Evolutionary conservation across 2,113 vertebrate genomes (phyloP), one percentile per base, ranked within the genome.

Genomic region (Pithys albifrons): DNA sequence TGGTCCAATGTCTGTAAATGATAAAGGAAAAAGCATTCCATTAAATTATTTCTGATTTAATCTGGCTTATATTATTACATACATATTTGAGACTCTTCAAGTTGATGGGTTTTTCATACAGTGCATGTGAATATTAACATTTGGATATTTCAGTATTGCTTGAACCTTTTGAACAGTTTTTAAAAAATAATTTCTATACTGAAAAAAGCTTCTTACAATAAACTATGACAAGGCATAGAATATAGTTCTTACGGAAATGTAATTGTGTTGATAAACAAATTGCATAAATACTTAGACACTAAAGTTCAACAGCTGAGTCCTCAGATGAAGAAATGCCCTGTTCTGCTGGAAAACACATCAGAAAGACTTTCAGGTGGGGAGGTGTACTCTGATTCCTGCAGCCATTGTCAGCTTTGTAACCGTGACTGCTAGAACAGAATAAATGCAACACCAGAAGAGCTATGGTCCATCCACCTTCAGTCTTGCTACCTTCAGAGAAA

Each of bases 1-100:
- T 93, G 89, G 75, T 65, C 75, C 61, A 69, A 39, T 89, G 93
- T 96, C 95, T 96, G 83, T 84, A 92, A 94, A 85, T 49, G 61
- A 95, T 91, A 95, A 84, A 84, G 61, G 55, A 93, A 81, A 95
- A 95, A 71, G 35, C 37, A 43, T 88, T 96, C 75, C 67, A 48
- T 71, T 94, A 78, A 94, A 91, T 94, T 91, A 72, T 82, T 91
- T 78, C 61, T 87, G 35, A 66, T 72, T 85, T 95, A 82, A 78
- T 95, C 89, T 96, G 94, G 80, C 6, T 82, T 89, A 22, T 89
- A 77, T 91, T 93, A 82, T 71, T 91, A 89, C 27, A 39, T 52
- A 41, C 6, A 4, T 67, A 27, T 49, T 89, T 80, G 64, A 85
- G 61, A 48, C 45, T 94, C 22, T 73, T 74, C 46, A 80, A 19